These are phyloP conservation scores for Heteronetta atricapilla DNA, from an alignment of 2,113 vertebrate species.

Conservation along the genomic window DNA sequence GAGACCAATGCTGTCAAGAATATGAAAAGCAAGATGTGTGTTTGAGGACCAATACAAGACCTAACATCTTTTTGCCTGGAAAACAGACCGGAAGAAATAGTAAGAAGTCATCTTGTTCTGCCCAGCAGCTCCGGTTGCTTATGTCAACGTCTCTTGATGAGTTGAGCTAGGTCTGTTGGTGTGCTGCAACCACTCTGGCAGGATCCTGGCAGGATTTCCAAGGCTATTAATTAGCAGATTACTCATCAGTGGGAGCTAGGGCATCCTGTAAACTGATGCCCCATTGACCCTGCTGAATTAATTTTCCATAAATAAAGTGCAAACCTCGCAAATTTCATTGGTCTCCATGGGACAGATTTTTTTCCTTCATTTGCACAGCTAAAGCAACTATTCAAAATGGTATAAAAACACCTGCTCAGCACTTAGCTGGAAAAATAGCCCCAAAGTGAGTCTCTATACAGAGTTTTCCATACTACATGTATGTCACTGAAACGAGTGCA, in stretches of 20 bases:
- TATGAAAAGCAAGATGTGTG: neutral
- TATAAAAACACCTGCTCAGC: neutral
- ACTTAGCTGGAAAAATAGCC: neutral
- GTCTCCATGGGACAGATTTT: neutral
- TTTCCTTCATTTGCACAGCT: neutral
- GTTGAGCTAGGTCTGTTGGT: neutral
- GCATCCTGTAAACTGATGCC: conserved; percentile 24
- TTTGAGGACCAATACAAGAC: neutral
- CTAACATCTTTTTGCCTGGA: neutral
- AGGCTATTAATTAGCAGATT: conserved; percentile 58
- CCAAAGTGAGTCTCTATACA: neutral
- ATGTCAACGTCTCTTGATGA: neutral
- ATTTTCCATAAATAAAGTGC: conserved; percentile 33
- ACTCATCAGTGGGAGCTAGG: conserved; percentile 9
- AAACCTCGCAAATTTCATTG: neutral
- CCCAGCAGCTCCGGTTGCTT: neutral
- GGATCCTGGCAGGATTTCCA: conserved; percentile 27
- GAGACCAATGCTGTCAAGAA: neutral
- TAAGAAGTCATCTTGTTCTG: neutral
- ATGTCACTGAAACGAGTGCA: neutral
- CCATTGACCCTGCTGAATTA: conserved; percentile 21
- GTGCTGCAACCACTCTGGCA: conserved; percentile 24
- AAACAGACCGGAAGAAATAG: neutral
- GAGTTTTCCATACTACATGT: neutral
- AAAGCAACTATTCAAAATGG: neutral